These are phyloP conservation scores for Cheilinus undulatus DNA, from an alignment of 2,113 vertebrate species.

Conservation along the genomic window DNA sequence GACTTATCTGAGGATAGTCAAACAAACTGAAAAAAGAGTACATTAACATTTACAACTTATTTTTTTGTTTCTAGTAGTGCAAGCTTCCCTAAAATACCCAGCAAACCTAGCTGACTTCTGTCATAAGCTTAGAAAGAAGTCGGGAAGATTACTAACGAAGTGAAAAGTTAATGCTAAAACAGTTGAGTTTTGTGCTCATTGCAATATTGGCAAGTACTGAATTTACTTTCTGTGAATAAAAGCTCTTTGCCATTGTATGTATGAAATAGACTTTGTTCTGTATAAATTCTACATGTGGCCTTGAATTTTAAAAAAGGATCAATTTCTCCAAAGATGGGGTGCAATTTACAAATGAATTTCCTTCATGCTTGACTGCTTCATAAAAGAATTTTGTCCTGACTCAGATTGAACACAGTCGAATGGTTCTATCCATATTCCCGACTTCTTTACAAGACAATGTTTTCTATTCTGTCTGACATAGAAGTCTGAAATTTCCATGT, in stretches of 20 bases:
- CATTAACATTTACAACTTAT: too few species aligned
- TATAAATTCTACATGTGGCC: conserved; percentile 50
- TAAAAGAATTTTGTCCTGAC: conserved; percentile 82
- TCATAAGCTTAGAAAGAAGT: background rate
- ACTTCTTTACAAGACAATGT: conserved; percentile 74
- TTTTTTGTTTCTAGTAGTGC: too few species aligned
- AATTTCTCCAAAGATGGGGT: conserved; percentile 71
- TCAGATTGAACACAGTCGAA: conserved; percentile 82
- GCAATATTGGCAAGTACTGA: background rate
- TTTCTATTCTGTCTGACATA: conserved; percentile 72
- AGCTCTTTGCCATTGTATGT: conserved; percentile 6
- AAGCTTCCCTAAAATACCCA: too few species aligned
- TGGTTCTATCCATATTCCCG: conserved; percentile 82
- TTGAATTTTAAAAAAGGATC: conserved; percentile 62
- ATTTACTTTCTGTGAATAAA: conserved; percentile 9
- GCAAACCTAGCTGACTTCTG: background rate
- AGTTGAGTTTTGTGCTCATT: background rate
- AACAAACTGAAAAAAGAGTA: too few species aligned
- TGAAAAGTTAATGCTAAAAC: conserved; percentile 5
- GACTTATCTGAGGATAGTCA: too few species aligned
- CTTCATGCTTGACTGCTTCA: conserved; percentile 72
- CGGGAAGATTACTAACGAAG: background rate
- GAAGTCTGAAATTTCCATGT: conserved; percentile 79
- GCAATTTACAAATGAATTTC: conserved; percentile 83
- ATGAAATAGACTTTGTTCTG: conserved; percentile 38